Conservation (phyloP, 1,140 invertebrate species). For the Leptinotarsa texana region DNA sequence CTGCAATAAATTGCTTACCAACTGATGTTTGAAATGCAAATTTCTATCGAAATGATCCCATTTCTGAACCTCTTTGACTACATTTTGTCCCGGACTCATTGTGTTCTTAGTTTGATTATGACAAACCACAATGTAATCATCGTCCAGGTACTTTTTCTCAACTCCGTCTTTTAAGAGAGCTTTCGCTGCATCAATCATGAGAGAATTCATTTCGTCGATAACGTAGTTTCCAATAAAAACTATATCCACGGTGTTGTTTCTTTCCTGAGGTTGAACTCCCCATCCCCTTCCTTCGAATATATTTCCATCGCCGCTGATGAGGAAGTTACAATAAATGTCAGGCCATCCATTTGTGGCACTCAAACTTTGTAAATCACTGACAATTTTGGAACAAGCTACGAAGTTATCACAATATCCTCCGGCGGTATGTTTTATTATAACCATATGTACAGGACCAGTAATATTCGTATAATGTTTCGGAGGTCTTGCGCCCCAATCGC, state of each 20-base stretch:
- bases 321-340: constrained; percentile 67
- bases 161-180: background rate
- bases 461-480: background rate
- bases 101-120: constrained; percentile 56
- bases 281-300: constrained; percentile 69
- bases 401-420: constrained; percentile 47
- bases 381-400: constrained; percentile 52
- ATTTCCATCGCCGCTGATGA: constrained; percentile 69
- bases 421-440: constrained; percentile 57
- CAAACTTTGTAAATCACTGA: constrained; percentile 54
- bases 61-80: constrained; percentile 46
- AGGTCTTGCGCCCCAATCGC: constrained; percentile 35
- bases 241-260: constrained; percentile 56
- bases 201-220: constrained; percentile 45
- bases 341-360: constrained; percentile 49
- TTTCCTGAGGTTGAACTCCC: constrained; percentile 61
- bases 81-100: constrained; percentile 51
- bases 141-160: background rate
- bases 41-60: constrained; percentile 47
- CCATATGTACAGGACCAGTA: constrained; percentile 50
- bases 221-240: constrained; percentile 58
- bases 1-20: constrained; percentile 36
- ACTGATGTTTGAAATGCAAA: constrained; percentile 21
- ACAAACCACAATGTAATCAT: constrained; percentile 57
- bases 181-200: constrained; percentile 46